Base-by-base conservation (phyloP, 2,888 invertebrate genomes). In the Azorinus chamasolen region DNA sequence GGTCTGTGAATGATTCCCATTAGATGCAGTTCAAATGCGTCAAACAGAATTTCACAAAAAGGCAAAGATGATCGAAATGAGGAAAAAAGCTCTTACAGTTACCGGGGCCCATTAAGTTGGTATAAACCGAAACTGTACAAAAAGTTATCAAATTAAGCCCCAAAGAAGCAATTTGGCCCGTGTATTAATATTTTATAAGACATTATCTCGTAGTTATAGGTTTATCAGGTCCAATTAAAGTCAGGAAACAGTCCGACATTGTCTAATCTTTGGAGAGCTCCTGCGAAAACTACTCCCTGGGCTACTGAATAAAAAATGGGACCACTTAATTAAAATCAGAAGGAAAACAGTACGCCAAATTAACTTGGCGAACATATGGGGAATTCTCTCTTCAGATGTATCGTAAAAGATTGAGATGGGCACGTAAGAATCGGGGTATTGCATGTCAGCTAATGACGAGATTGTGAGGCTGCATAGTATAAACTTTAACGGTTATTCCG, bases 91-190 rank as follows among this genome's bases (percentile, higher is more conserved):
- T 32, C 32, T 32, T 32, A 4, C 10, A 32, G 32, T 32, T 32
- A 32, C 32, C 5, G 12, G 8, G 46, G n/a, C 27, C 32, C 25
- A 46, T 59, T 46, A 59, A 24, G 1, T 32, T 27, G 46, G 61
- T 69, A 72, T 72, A 72, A 78, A 72, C 54, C 48, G 57, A 72
- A 78, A 62, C 63, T 59, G 64, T 48, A 72, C 72, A 78, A 78
- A 72, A 62, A 69, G 58, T 51, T 39, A 25, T 24, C 46, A 45
- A 65, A 69, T 32, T 25, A 53, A 24, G 25, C 45, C 61, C 69
- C 69, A 80, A 80, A 75, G 69, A 76, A 71, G 65, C 79, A 76
- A 76, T 72, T 80, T 76, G 72, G 75, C 69, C 48, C 37, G 46
- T 22, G 20, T 54, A 69, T 80, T 45, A 75, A 69, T 61, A 20